Conservation (phyloP, 2,797 vertebrate genomes). For the Lophotriccus pileatus region DNA sequence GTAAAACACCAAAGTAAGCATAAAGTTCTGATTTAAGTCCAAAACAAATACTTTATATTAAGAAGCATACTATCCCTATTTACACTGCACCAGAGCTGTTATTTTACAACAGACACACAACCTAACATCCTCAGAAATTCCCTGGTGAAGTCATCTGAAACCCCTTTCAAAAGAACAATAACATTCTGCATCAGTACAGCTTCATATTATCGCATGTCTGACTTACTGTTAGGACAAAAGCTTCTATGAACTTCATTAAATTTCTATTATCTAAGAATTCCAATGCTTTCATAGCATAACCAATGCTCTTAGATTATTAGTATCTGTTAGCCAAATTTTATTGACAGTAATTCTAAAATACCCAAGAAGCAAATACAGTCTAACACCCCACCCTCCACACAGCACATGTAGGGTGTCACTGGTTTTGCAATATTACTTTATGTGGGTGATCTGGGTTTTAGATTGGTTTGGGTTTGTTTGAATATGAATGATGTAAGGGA, state of each 20-base stretch:
- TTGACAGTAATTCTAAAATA: not conserved
- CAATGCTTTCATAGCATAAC: not conserved
- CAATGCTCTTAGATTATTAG: not conserved
- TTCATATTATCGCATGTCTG: not conserved
- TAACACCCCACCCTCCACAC: not conserved
- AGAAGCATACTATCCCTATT: not conserved
- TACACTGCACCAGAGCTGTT: not conserved
- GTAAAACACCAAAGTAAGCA: not conserved
- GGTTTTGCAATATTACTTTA: not conserved
- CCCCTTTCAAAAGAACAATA: not conserved
- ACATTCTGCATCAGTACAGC: not conserved
- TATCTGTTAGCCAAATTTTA: not conserved
- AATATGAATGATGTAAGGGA: not conserved
- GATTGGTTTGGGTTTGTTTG: not conserved
- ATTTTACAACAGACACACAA: not conserved
- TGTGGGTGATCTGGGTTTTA: not conserved
- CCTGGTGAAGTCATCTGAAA: not conserved
- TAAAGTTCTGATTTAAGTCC: not conserved
- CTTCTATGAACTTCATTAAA: not conserved
- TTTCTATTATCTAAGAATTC: not conserved
- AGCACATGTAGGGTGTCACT: rapidly evolving
- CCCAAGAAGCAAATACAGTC: not conserved
- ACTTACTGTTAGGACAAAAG: not conserved
- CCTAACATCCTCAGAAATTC: not conserved
- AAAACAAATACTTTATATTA: not conserved